phyloP scores from a whole-genome alignment of 2,888 invertebrate species.

The Polyommatus iphigenia region DNA sequence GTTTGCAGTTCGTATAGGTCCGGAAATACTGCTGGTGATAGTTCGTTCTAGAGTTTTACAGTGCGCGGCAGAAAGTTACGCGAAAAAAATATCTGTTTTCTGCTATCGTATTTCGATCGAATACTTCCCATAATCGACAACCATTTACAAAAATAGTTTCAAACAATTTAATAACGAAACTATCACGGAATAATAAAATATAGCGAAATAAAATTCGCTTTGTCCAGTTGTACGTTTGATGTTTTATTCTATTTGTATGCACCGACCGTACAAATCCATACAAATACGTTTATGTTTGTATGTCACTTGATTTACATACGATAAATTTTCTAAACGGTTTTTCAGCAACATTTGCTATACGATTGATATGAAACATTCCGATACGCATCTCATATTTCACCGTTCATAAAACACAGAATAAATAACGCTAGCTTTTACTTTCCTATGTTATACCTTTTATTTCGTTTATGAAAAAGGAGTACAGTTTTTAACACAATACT shows the following conservation, averaged over 20 bases:
- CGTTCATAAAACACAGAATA: neutral
- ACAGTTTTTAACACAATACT: neutral
- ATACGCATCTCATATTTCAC: neutral
- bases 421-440: neutral
- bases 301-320: conserved; percentile 5
- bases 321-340: conserved; percentile 17
- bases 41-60: too few relatives aligned
- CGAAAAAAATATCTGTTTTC: neutral
- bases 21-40: too few relatives aligned
- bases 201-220: conserved; percentile 1
- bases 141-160: neutral
- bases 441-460: neutral
- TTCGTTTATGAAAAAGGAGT: neutral
- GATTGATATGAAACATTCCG: conserved; percentile 1
- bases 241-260: neutral
- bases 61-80: too few relatives aligned
- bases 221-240: neutral
- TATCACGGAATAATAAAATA: conserved; percentile 1
- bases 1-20: too few relatives aligned
- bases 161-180: conserved; percentile 15
- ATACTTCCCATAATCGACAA: neutral
- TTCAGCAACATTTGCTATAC: neutral
- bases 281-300: conserved; percentile 8
- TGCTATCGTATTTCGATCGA: neutral
- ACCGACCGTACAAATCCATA: conserved; percentile 4